phyloP scores from a whole-genome alignment of 2,888 invertebrate genomes.

The Pecten maximus region DNA sequence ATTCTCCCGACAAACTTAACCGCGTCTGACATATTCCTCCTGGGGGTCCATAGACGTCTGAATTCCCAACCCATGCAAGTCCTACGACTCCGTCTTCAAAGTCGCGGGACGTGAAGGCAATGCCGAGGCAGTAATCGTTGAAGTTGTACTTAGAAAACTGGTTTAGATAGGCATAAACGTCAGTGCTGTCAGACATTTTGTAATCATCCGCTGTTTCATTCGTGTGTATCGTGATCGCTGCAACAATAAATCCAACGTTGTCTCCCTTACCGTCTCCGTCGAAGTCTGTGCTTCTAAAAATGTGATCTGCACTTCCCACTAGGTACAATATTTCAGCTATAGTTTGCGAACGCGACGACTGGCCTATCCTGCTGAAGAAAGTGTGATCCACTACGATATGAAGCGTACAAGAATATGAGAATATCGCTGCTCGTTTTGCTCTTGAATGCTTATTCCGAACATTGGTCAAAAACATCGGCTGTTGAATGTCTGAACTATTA shows the following conservation, averaged over 20 bases:
- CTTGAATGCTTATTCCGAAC: neutral
- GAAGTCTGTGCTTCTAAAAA: constrained; percentile 78
- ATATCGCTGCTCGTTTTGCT: constrained; percentile 39
- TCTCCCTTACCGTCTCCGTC: constrained; percentile 76
- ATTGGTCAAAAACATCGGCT: neutral
- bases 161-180: constrained; percentile 65
- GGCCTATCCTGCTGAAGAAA: constrained; percentile 70
- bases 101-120: constrained; percentile 72
- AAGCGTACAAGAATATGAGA: constrained; percentile 63
- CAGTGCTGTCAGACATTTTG: constrained; percentile 54
- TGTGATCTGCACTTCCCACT: constrained; percentile 72
- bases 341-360: constrained; percentile 59
- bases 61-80: constrained; percentile 74
- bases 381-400: constrained; percentile 78
- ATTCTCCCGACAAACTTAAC: constrained; percentile 38
- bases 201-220: constrained; percentile 51
- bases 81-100: constrained; percentile 71
- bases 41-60: constrained; percentile 59
- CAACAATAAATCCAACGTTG: constrained; percentile 75
- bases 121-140: constrained; percentile 67
- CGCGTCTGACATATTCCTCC: constrained; percentile 75
- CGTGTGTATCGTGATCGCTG: constrained; percentile 68
- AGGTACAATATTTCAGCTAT: constrained; percentile 71
- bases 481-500: neutral
- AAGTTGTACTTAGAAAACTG: constrained; percentile 71